Evolutionary conservation across 2,113 vertebrate genomes (phyloP).

Genomic region (Alectura lathami): DNA sequence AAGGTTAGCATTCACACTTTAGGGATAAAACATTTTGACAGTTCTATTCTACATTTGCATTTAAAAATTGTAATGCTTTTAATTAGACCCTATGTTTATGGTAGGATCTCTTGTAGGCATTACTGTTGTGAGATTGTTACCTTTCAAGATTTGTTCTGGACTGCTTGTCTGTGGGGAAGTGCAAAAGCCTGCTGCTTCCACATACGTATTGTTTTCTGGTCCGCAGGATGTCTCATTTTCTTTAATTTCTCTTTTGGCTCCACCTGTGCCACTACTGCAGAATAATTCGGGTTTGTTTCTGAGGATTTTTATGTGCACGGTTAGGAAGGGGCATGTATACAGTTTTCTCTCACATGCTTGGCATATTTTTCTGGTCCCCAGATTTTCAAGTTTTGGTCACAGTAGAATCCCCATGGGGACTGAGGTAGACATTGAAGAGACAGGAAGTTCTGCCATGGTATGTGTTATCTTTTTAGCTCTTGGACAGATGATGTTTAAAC

Average conservation of each 20-base stretch:
- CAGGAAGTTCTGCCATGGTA: neutral
- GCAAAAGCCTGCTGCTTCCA: neutral
- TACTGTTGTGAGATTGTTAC: conserved; percentile 5
- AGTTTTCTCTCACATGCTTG: neutral
- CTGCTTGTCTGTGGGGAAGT: neutral
- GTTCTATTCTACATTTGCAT: conserved; percentile 58
- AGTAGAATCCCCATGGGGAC: neutral
- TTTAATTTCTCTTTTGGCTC: neutral
- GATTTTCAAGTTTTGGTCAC: neutral
- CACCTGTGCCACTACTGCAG: neutral
- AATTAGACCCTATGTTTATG: conserved; percentile 35
- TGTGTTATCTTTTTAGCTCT: neutral
- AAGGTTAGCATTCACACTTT: conserved; percentile 48
- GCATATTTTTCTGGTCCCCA: neutral
- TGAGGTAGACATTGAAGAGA: neutral
- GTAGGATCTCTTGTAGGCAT: neutral
- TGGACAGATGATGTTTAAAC: neutral
- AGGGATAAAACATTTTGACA: conserved; percentile 67
- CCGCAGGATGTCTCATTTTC: neutral
- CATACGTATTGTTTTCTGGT: neutral
- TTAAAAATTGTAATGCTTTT: conserved; percentile 42
- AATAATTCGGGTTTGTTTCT: neutral
- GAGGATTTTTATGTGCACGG: neutral
- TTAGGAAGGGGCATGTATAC: neutral
- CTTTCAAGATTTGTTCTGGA: conserved; percentile 37